Base-by-base conservation (phyloP, 2,797 vertebrate genomes). In the Tenualosa thibaudeaui region DNA sequence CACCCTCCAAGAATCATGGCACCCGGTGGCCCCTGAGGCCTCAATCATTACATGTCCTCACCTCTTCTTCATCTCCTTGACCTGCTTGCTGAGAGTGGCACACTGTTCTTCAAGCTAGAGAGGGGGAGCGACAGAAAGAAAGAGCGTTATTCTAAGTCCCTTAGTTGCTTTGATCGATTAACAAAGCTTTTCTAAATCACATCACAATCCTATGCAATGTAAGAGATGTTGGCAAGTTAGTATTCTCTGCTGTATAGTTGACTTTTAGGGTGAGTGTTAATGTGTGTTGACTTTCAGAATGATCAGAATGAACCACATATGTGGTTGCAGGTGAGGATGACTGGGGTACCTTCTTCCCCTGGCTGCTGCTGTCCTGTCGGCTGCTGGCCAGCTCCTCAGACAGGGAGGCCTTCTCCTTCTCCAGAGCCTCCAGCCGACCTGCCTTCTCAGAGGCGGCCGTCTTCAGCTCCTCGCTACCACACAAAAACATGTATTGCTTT, bases 61-160 rank as follows among this genome's bases (percentile, higher is more conserved):
- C 98, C 98, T 98, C 92, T 96, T 96, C 94, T 98, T 98, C 93
- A 98, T 95, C 90, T 98, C 96, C 92, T 97, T 93, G 84, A 99
- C 92, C 92, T 98, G 97, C 90, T 96, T 97, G 91, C 96, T 97
- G 86, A 99, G 96, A 88, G 95, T 95, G 37, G 95, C 95, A 89
- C 95, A 93, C 89, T 98, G 96, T 83, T 97, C 96, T 93, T 97
- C 96, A 88, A 98, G 93, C 98, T 99, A 82, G 10, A 92, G 91
- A 68, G 86, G 83, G 90, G 2, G 6, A 7, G 81, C 0, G 12
- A 53, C 40, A n/a, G 60, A 13, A 15, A 5, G 0, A 0, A 71
- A 81, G 10, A 17, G 53, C 17, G 53, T 54, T 15, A 51, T 46
- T 46, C 46, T 46, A 46, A 46, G 46, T 0, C 46, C 46, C 46